phyloP scores from a whole-genome alignment of 2,888 invertebrate species.

The Stenodema calcarata region DNA sequence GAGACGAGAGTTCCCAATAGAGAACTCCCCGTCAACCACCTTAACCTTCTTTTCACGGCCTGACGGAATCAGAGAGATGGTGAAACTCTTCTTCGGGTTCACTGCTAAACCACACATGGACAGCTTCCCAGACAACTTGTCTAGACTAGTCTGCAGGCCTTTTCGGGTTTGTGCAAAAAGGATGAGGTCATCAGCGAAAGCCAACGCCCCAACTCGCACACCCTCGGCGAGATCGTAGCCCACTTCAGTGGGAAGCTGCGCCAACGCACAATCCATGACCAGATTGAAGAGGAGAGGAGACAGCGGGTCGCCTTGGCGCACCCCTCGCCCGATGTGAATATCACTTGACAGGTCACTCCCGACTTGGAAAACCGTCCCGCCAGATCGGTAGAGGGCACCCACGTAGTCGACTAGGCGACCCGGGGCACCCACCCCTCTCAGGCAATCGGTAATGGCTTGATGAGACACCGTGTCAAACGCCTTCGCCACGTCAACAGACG shows the following conservation, averaged over 20 bases:
- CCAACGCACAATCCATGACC: slow-evolving; percentile 52
- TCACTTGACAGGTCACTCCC: not conserved
- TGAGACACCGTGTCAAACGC: slow-evolving; percentile 2
- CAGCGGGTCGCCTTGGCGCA: slow-evolving; percentile 62
- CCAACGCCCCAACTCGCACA: not conserved
- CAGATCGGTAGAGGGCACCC: not conserved
- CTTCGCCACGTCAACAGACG: not conserved
- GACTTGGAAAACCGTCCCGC: not conserved
- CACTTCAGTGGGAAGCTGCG: not conserved
- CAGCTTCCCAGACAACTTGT: not conserved
- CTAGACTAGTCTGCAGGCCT: slow-evolving; percentile 45
- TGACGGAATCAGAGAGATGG: slow-evolving; percentile 58
- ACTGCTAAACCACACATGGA: slow-evolving; percentile 55
- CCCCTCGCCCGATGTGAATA: slow-evolving; percentile 58
- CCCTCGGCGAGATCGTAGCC: not conserved
- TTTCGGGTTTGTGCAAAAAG: not conserved
- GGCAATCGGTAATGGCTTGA: not conserved
- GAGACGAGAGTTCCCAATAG: not conserved
- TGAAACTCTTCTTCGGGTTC: slow-evolving; percentile 57
- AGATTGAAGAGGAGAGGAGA: slow-evolving; percentile 61
- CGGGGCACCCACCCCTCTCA: not conserved
- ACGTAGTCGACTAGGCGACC: not conserved
- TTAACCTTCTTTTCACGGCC: slow-evolving; percentile 58
- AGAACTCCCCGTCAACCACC: not conserved
- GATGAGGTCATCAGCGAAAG: slow-evolving; percentile 8